phyloP scores from a whole-genome alignment of 2,797 vertebrate genomes.

The Neopelma chrysocephalum region DNA sequence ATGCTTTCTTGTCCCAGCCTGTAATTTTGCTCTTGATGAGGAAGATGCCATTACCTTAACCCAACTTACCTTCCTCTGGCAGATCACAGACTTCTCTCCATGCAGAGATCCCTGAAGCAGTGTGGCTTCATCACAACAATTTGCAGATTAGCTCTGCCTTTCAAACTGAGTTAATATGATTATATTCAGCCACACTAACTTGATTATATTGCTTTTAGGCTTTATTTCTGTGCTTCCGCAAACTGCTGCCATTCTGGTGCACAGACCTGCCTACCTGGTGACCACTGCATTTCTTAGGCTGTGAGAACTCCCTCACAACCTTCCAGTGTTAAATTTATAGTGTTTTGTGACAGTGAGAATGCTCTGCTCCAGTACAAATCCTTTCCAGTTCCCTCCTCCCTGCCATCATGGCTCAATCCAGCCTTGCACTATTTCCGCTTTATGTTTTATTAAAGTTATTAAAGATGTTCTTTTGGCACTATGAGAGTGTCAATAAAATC shows the following conservation, averaged over 20 bases:
- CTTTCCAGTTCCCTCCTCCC: background rate
- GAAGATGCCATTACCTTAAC: background rate
- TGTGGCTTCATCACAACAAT: background rate
- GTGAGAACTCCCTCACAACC: background rate
- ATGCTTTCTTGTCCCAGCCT: background rate
- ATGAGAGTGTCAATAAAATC: background rate
- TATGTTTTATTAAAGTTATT: background rate
- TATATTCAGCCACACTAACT: background rate
- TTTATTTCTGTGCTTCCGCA: background rate
- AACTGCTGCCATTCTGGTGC: background rate
- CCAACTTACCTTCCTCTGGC: background rate
- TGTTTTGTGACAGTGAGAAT: background rate
- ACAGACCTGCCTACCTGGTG: background rate
- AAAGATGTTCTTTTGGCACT: background rate
- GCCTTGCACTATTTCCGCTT: background rate
- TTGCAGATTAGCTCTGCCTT: conserved; percentile 9
- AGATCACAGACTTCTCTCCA: background rate
- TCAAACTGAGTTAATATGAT: background rate
- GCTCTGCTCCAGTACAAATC: background rate
- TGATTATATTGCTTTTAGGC: background rate
- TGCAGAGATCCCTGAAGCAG: background rate
- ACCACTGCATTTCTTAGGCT: background rate
- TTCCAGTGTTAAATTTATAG: background rate
- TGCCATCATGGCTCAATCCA: background rate
- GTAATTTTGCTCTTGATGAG: background rate